Evolutionary conservation across 1,140 invertebrate species (phyloP).

Genomic region (Pachypeltis micranthus): DNA sequence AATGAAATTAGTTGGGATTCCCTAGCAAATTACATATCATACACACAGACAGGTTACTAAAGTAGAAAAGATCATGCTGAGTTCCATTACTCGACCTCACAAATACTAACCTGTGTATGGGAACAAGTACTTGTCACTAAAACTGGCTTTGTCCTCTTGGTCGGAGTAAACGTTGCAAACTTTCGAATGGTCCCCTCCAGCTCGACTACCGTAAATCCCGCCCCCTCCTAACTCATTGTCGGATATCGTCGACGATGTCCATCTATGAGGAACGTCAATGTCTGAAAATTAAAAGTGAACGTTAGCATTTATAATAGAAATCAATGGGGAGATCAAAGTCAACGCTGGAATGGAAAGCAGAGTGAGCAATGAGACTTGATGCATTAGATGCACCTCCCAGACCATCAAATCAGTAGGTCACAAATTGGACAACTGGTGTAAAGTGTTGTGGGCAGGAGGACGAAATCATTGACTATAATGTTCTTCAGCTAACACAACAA

Average conservation of each 20-base stretch:
- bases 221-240: conserved; percentile 22
- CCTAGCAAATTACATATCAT: too few species aligned
- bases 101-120: conserved; percentile 35
- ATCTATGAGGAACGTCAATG: conserved; percentile 23
- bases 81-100: background rate
- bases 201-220: background rate
- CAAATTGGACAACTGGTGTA: too few species aligned
- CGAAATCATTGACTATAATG: too few species aligned
- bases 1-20: too few species aligned
- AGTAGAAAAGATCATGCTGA: background rate
- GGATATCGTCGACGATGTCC: conserved; percentile 27
- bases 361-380: too few species aligned
- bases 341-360: too few species aligned
- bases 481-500: too few species aligned
- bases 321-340: too few species aligned
- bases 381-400: too few species aligned
- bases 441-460: too few species aligned
- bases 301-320: too few species aligned
- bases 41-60: background rate
- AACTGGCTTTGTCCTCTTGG: conserved; percentile 22
- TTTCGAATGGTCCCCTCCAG: background rate
- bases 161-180: conserved; percentile 19
- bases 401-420: too few species aligned
- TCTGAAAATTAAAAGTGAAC: background rate
- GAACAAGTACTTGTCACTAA: conserved; percentile 36